Evolutionary conservation across 2,797 vertebrate genomes (phyloP).

Genomic region (Chanos chanos): DNA sequence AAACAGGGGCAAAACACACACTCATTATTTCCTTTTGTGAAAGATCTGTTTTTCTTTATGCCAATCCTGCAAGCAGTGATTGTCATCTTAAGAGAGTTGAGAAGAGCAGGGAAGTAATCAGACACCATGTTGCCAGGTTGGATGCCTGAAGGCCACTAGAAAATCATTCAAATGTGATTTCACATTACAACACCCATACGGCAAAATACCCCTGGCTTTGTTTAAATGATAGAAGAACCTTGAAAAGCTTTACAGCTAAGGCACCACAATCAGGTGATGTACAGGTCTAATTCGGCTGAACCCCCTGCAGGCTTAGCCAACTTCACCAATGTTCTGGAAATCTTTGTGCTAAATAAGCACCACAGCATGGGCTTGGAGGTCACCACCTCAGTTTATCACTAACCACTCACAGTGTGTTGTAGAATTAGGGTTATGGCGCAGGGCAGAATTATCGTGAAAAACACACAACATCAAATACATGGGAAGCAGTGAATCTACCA

Average conservation of each 20-base stretch:
- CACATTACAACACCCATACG: too few species aligned
- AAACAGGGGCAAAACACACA: conserved; percentile 13
- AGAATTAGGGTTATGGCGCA: not conserved
- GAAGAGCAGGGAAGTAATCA: conserved; percentile 22
- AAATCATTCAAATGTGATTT: conserved; percentile 29
- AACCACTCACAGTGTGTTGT: not conserved
- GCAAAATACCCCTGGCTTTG: conserved; percentile 4
- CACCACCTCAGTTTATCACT: not conserved
- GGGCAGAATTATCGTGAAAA: not conserved
- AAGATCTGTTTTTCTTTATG: conserved; percentile 25
- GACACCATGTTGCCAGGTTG: conserved; percentile 3
- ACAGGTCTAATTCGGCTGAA: too few species aligned
- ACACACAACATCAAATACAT: not conserved
- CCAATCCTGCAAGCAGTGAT: conserved; percentile 2
- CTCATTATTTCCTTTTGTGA: conserved; percentile 17
- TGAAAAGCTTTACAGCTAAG: too few species aligned
- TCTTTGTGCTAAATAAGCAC: too few species aligned
- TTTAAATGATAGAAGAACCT: not conserved
- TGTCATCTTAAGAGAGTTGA: not conserved
- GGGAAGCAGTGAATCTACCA: not conserved
- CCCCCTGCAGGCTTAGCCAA: too few species aligned
- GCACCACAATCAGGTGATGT: too few species aligned
- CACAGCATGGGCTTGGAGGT: too few species aligned
- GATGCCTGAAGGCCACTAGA: conserved; percentile 24
- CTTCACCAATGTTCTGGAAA: too few species aligned